phyloP scores from a whole-genome alignment of 2,888 invertebrate species.

The Luperina nickerlii region DNA sequence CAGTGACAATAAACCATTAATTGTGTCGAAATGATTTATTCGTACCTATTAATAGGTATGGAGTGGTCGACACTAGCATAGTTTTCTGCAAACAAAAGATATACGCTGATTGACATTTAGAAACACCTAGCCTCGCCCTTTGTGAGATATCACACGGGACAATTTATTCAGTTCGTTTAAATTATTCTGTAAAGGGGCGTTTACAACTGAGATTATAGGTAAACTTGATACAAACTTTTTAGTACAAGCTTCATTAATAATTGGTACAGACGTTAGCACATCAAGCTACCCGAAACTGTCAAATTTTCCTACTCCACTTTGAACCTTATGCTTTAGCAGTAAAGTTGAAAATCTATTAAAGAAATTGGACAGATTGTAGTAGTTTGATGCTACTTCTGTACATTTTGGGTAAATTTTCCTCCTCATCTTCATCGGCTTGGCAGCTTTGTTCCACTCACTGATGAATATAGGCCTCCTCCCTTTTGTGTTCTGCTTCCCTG shows the following conservation, averaged over 20 bases:
- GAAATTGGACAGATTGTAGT: too few relatives aligned
- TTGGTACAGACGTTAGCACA: neutral
- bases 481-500: neutral
- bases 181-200: constrained; percentile 52
- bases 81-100: constrained; percentile 63
- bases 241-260: neutral
- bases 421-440: neutral
- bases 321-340: too few relatives aligned
- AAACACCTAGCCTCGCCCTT: constrained; percentile 66
- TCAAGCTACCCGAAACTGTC: too few relatives aligned
- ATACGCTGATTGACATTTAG: constrained; percentile 69
- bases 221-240: neutral
- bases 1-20: constrained; percentile 83
- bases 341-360: too few relatives aligned
- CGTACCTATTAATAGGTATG: constrained; percentile 59
- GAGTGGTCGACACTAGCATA: constrained; percentile 51
- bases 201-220: constrained; percentile 31
- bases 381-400: too few relatives aligned
- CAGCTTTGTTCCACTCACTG: neutral
- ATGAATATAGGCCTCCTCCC: neutral
- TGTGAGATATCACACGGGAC: constrained; percentile 62
- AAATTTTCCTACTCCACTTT: too few relatives aligned
- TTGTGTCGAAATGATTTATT: constrained; percentile 83
- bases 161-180: constrained; percentile 63
- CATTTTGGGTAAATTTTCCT: neutral